Evolutionary conservation across 2,113 vertebrate species (phyloP).

Genomic region (Herpetotheres cachinnans): DNA sequence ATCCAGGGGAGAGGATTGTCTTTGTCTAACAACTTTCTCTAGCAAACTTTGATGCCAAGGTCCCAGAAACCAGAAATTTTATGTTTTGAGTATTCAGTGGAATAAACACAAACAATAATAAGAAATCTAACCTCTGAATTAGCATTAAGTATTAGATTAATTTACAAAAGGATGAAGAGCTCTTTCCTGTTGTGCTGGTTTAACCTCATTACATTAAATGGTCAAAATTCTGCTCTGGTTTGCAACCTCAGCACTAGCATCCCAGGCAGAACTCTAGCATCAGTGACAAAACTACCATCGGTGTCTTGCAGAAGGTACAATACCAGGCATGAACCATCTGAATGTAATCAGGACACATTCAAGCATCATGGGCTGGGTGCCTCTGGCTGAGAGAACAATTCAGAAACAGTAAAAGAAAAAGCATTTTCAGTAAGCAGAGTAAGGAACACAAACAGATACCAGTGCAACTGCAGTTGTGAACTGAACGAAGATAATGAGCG

Average conservation of each 20-base stretch:
- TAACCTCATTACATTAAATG: not conserved
- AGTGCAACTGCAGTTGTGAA: not conserved
- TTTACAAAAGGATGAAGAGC: not conserved
- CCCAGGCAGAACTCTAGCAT: not conserved
- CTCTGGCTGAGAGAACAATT: not conserved
- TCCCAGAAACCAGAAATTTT: not conserved
- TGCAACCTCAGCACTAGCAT: accelerated
- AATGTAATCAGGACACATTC: not conserved
- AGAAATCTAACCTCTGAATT: not conserved
- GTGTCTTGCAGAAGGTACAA: not conserved
- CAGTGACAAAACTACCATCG: not conserved
- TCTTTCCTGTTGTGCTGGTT: not conserved
- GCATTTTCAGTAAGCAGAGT: not conserved
- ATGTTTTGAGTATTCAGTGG: not conserved
- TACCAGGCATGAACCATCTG: not conserved
- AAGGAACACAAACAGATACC: not conserved
- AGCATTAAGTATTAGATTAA: not conserved
- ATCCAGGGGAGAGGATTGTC: accelerated
- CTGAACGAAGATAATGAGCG: accelerated
- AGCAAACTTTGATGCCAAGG: not conserved
- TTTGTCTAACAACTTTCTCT: not conserved
- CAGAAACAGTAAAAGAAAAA: not conserved
- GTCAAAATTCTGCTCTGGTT: not conserved
- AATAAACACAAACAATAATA: not conserved
- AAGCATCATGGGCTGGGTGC: no score